Evolutionary conservation across 2,797 vertebrate genomes (phyloP).

Genomic region (Aselliscus stoliczkanus): DNA sequence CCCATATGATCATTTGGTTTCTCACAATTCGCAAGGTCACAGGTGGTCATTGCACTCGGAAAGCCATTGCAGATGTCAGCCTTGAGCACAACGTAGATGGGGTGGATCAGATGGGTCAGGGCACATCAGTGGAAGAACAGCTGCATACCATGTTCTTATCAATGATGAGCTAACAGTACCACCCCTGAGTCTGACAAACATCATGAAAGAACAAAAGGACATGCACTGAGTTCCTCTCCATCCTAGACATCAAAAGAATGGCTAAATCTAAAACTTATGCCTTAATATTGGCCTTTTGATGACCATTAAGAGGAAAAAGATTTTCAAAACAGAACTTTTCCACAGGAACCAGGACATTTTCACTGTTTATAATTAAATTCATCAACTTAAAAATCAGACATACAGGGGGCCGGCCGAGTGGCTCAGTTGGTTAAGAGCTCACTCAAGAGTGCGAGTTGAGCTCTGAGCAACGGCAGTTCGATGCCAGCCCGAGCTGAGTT

Average conservation of each 20-base stretch:
- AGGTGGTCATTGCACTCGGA: background rate
- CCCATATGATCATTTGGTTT: background rate
- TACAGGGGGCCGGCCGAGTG: too few species aligned
- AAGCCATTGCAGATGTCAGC: background rate
- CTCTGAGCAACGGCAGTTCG: too few species aligned
- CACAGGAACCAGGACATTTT: background rate
- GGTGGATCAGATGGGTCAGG: too few species aligned
- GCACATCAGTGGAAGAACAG: background rate
- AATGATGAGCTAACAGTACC: background rate
- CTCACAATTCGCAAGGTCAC: background rate
- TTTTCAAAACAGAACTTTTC: background rate
- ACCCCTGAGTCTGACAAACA: background rate
- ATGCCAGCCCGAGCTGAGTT: too few species aligned
- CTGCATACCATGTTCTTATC: background rate
- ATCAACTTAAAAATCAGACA: background rate
- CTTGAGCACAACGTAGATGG: background rate
- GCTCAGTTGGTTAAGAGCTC: too few species aligned
- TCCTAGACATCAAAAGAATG: background rate
- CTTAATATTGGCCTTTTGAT: background rate
- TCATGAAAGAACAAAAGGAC: background rate
- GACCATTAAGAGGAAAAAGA: background rate
- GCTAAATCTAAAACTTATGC: background rate
- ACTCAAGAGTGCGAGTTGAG: too few species aligned
- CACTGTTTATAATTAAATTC: background rate
- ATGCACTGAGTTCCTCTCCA: background rate